Evolutionary conservation across 1,140 invertebrate genomes (phyloP).

Genomic region (Seison nebaliae): DNA sequence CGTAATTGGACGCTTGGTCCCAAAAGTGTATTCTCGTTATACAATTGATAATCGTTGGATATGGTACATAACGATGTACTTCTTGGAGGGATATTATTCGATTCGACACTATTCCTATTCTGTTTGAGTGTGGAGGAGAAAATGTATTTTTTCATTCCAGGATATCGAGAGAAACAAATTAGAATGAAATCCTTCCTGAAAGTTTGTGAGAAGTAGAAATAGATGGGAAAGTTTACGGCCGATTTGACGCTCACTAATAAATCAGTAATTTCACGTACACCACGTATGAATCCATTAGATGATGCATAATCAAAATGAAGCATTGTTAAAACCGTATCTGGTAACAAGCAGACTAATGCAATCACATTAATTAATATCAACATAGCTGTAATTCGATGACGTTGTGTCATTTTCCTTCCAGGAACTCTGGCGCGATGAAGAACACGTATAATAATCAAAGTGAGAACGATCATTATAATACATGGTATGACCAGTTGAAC

Average conservation of each 20-base stretch:
- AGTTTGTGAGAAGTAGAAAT: slow-evolving; percentile 47
- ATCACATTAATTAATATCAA: slow-evolving; percentile 44
- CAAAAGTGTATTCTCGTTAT: no score
- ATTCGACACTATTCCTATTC: no score
- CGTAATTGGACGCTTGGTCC: no score
- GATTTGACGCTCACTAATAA: slow-evolving; percentile 43
- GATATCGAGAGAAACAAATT: no score
- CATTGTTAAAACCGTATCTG: slow-evolving; percentile 37
- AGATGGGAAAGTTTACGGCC: slow-evolving; percentile 44
- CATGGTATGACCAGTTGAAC: slow-evolving; percentile 8
- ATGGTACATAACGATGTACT: no score
- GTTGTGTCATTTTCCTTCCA: slow-evolving; percentile 7
- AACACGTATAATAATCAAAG: slow-evolving; percentile 4
- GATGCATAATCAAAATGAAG: slow-evolving; percentile 24
- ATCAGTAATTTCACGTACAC: slow-evolving; percentile 45
- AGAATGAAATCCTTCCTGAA: no score
- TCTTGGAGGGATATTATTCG: no score
- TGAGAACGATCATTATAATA: slow-evolving; percentile 5
- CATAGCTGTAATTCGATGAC: slow-evolving; percentile 39
- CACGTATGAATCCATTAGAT: slow-evolving; percentile 25
- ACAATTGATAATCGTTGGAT: no score
- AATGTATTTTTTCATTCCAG: no score
- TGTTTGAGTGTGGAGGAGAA: no score
- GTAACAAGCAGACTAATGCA: slow-evolving; percentile 45
- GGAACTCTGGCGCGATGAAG: slow-evolving; percentile 6